A percentile compares a stretch with the other conserved stretches of the same genome.
phyloP scores from a whole-genome alignment of 2,888 invertebrate species.

The Hanleya hanleyi region DNA sequence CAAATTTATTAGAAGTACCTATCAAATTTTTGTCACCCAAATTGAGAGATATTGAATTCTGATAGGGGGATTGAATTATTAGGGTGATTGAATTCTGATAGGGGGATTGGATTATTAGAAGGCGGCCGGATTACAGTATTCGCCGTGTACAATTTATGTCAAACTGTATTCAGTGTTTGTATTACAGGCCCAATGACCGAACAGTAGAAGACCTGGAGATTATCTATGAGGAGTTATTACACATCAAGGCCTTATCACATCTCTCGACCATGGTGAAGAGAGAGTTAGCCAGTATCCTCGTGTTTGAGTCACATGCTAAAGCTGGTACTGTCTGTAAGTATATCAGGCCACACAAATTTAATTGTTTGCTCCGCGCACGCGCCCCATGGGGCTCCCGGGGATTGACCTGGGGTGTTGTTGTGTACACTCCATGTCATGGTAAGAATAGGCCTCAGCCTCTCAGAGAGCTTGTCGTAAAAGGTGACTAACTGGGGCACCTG shows the following conservation, averaged over 20 bases:
- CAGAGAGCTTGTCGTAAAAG: too few species aligned
- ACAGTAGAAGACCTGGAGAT: conserved; percentile 86
- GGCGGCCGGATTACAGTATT: neutral
- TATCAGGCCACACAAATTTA: too few species aligned
- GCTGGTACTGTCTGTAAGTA: conserved; percentile 86
- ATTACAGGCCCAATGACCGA: conserved; percentile 82
- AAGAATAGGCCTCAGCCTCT: too few species aligned
- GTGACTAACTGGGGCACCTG: too few species aligned
- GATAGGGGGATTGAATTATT: too few species aligned
- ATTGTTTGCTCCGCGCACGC: too few species aligned
- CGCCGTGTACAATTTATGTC: neutral
- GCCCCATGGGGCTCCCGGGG: too few species aligned
- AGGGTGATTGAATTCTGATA: too few species aligned
- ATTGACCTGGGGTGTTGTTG: too few species aligned
- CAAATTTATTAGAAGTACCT: too few species aligned
- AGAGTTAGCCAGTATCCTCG: conserved; percentile 85
- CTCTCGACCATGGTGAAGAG: conserved; percentile 87
- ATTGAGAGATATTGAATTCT: neutral
- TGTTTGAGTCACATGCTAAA: conserved; percentile 86
- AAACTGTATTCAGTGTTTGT: neutral
- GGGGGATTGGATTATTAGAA: neutral
- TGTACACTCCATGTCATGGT: too few species aligned
- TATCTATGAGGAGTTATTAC: conserved; percentile 87
- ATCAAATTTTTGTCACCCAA: neutral
- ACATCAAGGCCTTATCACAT: conserved; percentile 87